Evolutionary conservation across 1,140 invertebrate species (phyloP).

Genomic region (Cheumatopsyche charites): DNA sequence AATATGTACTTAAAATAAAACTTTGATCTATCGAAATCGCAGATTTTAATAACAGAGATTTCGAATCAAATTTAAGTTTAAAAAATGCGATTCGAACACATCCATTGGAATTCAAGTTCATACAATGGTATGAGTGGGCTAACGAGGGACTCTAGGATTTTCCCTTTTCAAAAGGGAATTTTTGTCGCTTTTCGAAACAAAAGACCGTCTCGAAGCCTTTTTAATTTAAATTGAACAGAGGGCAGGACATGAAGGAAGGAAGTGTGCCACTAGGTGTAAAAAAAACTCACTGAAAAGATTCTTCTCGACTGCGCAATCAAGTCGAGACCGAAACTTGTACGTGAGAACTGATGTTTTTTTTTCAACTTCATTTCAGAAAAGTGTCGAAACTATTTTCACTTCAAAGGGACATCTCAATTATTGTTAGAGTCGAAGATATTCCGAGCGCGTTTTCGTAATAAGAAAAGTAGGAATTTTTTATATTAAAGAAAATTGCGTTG

Average conservation of each 20-base stretch:
- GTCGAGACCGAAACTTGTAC: not conserved
- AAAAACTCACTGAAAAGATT: conserved; percentile 7
- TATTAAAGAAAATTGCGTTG: not conserved
- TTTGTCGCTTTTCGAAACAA: not conserved
- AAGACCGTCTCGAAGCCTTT: not conserved
- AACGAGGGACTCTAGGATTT: not conserved
- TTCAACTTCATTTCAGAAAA: too few species aligned
- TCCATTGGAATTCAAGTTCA: conserved; percentile 5
- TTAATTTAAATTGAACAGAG: conserved; percentile 12
- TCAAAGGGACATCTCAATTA: conserved; percentile 9
- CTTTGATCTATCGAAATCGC: too few species aligned
- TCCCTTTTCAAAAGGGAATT: not conserved
- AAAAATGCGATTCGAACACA: not conserved
- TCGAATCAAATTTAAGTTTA: too few species aligned
- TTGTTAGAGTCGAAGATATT: not conserved
- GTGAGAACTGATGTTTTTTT: too few species aligned
- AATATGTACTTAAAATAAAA: too few species aligned
- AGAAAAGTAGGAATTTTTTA: not conserved
- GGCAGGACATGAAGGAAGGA: not conserved
- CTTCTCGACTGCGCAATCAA: not conserved
- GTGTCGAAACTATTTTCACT: not conserved
- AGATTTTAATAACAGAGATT: too few species aligned
- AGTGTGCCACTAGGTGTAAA: conserved; percentile 8
- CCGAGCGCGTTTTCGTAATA: conserved; percentile 1
- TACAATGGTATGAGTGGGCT: not conserved